Base-by-base conservation (phyloP, 1,140 invertebrate species). In the Gryon sp. region DNA sequence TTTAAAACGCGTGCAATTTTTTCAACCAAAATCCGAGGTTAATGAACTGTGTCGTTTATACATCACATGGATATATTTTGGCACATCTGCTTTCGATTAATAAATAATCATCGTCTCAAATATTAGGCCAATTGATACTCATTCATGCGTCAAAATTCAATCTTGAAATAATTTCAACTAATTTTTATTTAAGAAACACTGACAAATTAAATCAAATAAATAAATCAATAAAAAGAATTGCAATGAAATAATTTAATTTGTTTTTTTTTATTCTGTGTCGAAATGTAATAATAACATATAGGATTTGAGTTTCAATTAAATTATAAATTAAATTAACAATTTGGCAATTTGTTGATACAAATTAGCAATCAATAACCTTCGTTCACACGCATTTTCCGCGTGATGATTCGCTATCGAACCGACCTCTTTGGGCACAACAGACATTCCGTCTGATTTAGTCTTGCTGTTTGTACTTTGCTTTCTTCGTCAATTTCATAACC, bases 51-150 rank as follows among this genome's bases (percentile, higher is more conserved):
- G 22, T 8, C 38, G 50, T 59, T 60, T 65, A 45, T 55, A 55
- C 22, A 7, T 55, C 53, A 19, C 28, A 41, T 8, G 32, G 16
- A 18, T 28, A n/a, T n/a, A 43, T 32, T 26, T 34, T 32, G 14
- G 55, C 62, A 53, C 72, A 75, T 60, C 72, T 74, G 60, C 16
- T 59, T 65, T 59, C 53, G 45, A 74, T 65, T 65, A 74, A 74
- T 65, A 59, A n/a, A 46, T 65, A 41, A 59, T 32, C 16, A 41
- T 26, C 11, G 50, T 59, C 60, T 74, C 16, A 59, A 73, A 63
- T n/a, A 57, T 59, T 28, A n/a, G 24, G 45, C 12, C 52, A 65
- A 65, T 65, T 52, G 50, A 38, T 74, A 52, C 65, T 74, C 65
- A 65, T 65, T 65, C 52, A 36, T 14, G 34, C 60, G 26, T 30